Conservation (phyloP, 1,140 invertebrate species). For the Nomia melanderi region DNA sequence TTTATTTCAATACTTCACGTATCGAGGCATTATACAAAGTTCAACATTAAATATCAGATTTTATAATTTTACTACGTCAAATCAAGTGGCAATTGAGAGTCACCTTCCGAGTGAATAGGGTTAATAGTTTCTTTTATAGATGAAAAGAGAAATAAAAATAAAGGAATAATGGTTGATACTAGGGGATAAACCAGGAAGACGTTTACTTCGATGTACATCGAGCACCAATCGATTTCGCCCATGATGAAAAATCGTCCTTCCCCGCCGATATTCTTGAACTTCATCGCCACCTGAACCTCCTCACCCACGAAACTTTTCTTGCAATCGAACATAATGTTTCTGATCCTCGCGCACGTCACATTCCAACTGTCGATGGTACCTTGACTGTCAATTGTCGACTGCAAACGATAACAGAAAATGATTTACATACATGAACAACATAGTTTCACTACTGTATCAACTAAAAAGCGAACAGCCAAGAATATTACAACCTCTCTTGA, state of each 20-base stretch:
- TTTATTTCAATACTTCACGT: too few relatives aligned
- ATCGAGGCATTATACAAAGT: too few relatives aligned
- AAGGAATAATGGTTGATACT: too few relatives aligned
- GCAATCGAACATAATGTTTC: constrained; percentile 66
- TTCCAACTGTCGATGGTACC: not conserved
- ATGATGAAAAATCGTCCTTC: constrained; percentile 72
- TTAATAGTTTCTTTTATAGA: too few relatives aligned
- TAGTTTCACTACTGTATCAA: not conserved
- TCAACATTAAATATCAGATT: too few relatives aligned
- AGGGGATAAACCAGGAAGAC: too few relatives aligned
- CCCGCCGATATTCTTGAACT: constrained; percentile 68
- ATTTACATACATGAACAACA: too few relatives aligned
- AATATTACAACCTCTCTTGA: not conserved
- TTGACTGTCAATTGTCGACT: not conserved
- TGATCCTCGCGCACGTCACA: not conserved
- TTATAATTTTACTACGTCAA: too few relatives aligned
- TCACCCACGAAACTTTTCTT: constrained; percentile 70
- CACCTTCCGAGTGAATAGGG: too few relatives aligned
- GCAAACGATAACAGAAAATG: not conserved
- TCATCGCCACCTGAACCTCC: constrained; percentile 43
- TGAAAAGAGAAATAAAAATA: too few relatives aligned
- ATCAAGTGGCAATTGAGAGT: too few relatives aligned
- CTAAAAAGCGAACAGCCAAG: not conserved
- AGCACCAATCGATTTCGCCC: constrained; percentile 73
- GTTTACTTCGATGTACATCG: constrained; percentile 65